Evolutionary conservation across 2,797 vertebrate genomes (phyloP).

Genomic region (Tragelaphus eurycerus): DNA sequence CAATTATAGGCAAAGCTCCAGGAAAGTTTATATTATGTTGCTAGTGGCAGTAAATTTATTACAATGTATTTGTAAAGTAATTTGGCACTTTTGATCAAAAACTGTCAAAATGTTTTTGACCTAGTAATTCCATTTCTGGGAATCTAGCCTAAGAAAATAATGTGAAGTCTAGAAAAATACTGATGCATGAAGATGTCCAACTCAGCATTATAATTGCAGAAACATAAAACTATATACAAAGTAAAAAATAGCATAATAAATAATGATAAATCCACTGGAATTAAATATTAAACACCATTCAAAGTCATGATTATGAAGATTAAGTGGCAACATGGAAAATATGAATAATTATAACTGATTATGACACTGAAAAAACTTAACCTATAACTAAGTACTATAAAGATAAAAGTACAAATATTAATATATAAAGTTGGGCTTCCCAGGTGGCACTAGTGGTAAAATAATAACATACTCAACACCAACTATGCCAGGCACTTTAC

Average conservation of each 20-base stretch:
- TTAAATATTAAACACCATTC: slow-evolving; percentile 17
- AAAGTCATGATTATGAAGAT: background rate
- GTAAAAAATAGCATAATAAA: background rate
- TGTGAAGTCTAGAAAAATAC: slow-evolving; percentile 29
- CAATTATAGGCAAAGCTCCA: background rate
- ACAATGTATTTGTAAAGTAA: slow-evolving; percentile 38
- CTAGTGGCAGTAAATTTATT: slow-evolving; percentile 25
- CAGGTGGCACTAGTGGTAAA: background rate
- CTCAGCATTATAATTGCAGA: slow-evolving; percentile 11
- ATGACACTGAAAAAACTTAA: background rate
- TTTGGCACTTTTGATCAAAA: slow-evolving; percentile 40
- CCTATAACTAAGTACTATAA: background rate
- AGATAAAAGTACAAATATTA: background rate
- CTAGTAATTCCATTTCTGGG: slow-evolving; percentile 58
- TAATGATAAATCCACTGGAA: background rate
- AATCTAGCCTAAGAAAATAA: slow-evolving; percentile 58
- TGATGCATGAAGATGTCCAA: slow-evolving; percentile 16
- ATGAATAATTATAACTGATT: background rate
- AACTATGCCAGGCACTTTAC: background rate
- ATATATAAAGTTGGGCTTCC: background rate
- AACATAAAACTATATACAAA: background rate
- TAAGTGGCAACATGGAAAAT: background rate
- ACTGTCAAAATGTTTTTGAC: slow-evolving; percentile 47
- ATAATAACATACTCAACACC: background rate
- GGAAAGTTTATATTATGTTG: background rate